A percentile compares a stretch with the other conserved stretches of the same genome.
Evolutionary conservation across 2,113 vertebrate genomes (phyloP).

Genomic region (Engraulis encrasicolus): DNA sequence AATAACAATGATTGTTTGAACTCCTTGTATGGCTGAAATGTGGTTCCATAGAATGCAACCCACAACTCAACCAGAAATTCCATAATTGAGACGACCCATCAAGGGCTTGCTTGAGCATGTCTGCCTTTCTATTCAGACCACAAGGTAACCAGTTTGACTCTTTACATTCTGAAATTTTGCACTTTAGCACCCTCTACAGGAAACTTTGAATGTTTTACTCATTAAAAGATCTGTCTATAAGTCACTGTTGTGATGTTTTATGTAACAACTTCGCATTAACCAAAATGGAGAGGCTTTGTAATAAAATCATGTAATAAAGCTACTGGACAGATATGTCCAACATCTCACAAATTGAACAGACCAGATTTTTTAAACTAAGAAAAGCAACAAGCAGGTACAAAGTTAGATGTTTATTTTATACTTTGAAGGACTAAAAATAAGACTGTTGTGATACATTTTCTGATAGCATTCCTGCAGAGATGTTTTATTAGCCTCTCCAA

Average conservation of each 20-base stretch:
- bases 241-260: not conserved
- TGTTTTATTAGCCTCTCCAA: slow-evolving; percentile 54
- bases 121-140: not conserved
- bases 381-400: slow-evolving; percentile 64
- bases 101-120: not conserved
- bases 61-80: not conserved
- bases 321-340: not conserved
- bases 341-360: not conserved
- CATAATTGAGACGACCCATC: not conserved
- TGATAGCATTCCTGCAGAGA: slow-evolving; percentile 63
- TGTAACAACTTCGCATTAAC: not conserved
- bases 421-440: slow-evolving; percentile 63
- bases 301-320: not conserved
- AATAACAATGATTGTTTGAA: not conserved
- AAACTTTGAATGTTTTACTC: not conserved
- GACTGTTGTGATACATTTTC: slow-evolving; percentile 61
- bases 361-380: slow-evolving; percentile 57
- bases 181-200: not conserved
- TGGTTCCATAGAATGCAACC: not conserved
- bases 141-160: too few relatives aligned
- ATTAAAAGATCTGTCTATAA: not conserved
- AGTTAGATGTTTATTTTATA: slow-evolving; percentile 74
- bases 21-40: not conserved
- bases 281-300: not conserved
- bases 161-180: too few relatives aligned